Percentiles rank a stretch among this genome's conserved stretches.
These are phyloP conservation scores for Eumaeus atala DNA, from an alignment of 1,140 invertebrate species.

Conservation along the genomic window DNA sequence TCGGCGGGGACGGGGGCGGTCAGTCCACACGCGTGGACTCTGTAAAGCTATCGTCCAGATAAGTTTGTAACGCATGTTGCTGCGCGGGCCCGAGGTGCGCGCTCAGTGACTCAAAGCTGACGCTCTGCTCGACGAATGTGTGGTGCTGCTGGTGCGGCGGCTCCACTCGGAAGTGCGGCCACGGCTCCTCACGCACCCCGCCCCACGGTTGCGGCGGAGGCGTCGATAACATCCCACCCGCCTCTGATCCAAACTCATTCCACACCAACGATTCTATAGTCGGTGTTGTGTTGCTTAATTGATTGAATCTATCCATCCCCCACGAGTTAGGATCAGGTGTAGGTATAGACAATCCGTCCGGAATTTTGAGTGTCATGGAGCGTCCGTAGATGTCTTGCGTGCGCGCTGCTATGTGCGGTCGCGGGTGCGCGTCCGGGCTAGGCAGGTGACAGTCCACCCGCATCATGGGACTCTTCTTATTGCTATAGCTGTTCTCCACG, in stretches of 20 bases:
- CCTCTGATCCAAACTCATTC: constrained; percentile 28
- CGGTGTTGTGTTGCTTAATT: constrained; percentile 30
- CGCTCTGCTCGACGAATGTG: constrained; percentile 54
- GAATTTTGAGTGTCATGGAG: constrained; percentile 33
- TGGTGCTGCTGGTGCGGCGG: constrained; percentile 51
- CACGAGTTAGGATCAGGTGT: constrained; percentile 42
- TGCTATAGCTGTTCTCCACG: constrained; percentile 46
- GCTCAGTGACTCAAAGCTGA: constrained; percentile 48
- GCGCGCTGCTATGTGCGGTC: constrained; percentile 30
- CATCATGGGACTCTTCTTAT: constrained; percentile 62
- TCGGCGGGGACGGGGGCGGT: constrained; percentile 27
- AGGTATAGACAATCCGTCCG: constrained; percentile 37
- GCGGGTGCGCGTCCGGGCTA: constrained; percentile 47
- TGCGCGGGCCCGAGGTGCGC: constrained; percentile 35
- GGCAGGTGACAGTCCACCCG: constrained; percentile 52
- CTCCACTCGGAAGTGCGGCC: constrained; percentile 54
- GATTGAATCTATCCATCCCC: constrained; percentile 42
- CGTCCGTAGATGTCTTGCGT: constrained; percentile 46
- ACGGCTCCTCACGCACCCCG: constrained; percentile 44
- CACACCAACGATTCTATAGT: constrained; percentile 54
- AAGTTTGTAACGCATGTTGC: constrained; percentile 42
- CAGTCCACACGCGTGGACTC: constrained; percentile 61
- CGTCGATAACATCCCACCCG: constrained; percentile 32
- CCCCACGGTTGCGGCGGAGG: constrained; percentile 45
- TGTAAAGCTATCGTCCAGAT: constrained; percentile 50